phyloP scores from a whole-genome alignment of 2,113 vertebrate species.

The Clarias magur region DNA sequence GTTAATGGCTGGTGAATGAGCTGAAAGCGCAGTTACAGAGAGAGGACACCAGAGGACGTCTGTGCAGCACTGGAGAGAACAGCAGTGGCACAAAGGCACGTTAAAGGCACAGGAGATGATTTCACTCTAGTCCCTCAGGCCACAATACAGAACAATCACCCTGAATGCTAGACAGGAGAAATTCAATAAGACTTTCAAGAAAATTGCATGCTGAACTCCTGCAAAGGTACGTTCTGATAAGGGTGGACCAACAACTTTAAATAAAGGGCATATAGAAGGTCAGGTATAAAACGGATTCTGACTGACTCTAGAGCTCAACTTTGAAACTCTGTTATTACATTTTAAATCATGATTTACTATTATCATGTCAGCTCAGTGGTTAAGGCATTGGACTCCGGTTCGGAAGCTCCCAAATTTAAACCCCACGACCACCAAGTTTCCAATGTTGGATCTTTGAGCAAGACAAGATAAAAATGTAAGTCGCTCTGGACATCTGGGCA shows the following conservation, averaged over 20 bases:
- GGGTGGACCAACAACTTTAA: neutral
- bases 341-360: neutral
- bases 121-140: constrained; percentile 43
- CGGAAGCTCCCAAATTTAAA: too few species aligned
- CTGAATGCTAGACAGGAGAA: constrained; percentile 29
- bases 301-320: neutral
- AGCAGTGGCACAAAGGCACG: constrained; percentile 46
- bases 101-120: constrained; percentile 53
- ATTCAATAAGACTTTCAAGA: neutral
- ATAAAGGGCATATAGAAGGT: neutral
- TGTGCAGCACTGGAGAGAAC: constrained; percentile 42
- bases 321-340: neutral
- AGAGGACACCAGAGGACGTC: constrained; percentile 64
- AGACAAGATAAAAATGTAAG: too few species aligned
- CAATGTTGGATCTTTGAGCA: too few species aligned
- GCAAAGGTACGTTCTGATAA: neutral
- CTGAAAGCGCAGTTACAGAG: constrained; percentile 31
- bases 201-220: neutral
- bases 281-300: neutral
- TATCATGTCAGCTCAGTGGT: too few species aligned
- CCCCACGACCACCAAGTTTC: too few species aligned
- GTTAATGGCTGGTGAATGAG: constrained; percentile 15
- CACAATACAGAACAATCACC: neutral
- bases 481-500: too few species aligned
- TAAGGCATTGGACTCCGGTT: too few species aligned